Percentiles rank a stretch among this genome's conserved stretches.
Conservation (phyloP, 2,113 vertebrate genomes). For the Dendrocopos noguchii region DNA sequence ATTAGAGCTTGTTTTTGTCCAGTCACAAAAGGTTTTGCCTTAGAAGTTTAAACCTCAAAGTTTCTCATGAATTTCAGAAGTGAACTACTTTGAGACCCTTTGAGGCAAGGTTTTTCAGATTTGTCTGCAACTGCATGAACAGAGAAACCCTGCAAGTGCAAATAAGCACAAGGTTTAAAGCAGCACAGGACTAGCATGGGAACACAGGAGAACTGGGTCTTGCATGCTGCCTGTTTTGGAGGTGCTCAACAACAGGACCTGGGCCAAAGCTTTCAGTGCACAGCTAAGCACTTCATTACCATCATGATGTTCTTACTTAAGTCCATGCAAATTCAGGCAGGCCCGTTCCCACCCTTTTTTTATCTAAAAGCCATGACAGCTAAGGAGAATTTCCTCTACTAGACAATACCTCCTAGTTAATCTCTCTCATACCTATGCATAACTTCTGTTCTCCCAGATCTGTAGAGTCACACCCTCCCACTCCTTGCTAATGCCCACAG, state of each 20-base stretch:
- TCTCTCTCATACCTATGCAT: slow-evolving; percentile 14
- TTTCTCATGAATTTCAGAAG: background rate
- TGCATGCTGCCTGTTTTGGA: background rate
- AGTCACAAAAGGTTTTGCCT: background rate
- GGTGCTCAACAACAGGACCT: background rate
- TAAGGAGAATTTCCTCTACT: background rate
- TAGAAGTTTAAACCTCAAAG: background rate
- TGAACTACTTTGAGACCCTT: background rate
- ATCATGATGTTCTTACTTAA: slow-evolving; percentile 22
- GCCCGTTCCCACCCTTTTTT: slow-evolving; percentile 53
- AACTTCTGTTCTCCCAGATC: background rate
- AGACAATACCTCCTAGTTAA: slow-evolving; percentile 18
- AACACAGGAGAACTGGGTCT: background rate
- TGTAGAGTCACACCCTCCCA: background rate
- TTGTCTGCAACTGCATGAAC: background rate
- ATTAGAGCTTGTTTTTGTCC: background rate
- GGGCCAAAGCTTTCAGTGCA: background rate
- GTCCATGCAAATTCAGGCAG: slow-evolving; percentile 48
- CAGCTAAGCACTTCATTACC: slow-evolving; percentile 23
- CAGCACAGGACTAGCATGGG: background rate
- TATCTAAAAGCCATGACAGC: slow-evolving; percentile 14
- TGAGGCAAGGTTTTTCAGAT: background rate
- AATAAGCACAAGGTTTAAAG: background rate
- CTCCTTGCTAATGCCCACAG: background rate
- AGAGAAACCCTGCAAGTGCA: background rate